These are phyloP conservation scores for Drosophila arawakana DNA, from an alignment of 1,140 invertebrate genomes.

Conservation along the genomic window DNA sequence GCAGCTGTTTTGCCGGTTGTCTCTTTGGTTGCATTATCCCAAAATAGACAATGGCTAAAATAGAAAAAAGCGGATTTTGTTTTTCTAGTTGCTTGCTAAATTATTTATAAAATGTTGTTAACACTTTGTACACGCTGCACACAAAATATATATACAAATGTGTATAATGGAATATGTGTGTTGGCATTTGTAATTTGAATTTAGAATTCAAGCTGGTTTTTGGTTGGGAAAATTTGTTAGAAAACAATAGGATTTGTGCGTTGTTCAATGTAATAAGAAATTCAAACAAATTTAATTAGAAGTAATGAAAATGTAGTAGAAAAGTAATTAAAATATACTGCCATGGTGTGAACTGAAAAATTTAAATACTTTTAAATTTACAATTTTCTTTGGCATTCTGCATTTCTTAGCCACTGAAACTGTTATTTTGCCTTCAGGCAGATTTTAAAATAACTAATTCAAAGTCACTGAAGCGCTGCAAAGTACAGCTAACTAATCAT, in stretches of 20 bases:
- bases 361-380: not conserved
- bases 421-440: not conserved
- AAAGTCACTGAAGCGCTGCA: conserved; percentile 17
- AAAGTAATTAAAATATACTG: not conserved
- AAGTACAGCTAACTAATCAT: conserved; percentile 46
- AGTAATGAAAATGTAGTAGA: too few species aligned
- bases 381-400: not conserved
- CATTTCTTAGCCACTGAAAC: not conserved
- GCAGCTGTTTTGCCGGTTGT: conserved; percentile 22
- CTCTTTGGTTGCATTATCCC: conserved; percentile 22
- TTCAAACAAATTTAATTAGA: conserved; percentile 1
- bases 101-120: conserved; percentile 45
- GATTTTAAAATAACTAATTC: conserved; percentile 9
- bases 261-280: not conserved
- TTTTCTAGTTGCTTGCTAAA: conserved; percentile 12
- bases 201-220: not conserved
- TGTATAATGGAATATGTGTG: conserved; percentile 4
- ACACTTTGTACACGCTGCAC: not conserved
- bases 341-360: not conserved
- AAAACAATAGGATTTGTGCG: not conserved
- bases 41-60: conserved; percentile 41
- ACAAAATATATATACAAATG: not conserved
- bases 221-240: not conserved
- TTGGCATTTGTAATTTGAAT: conserved; percentile 1
- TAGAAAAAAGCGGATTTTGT: conserved; percentile 27